Evolutionary conservation across 2,888 invertebrate genomes (phyloP).

Genomic region (Xanthorhoe spadicearia): DNA sequence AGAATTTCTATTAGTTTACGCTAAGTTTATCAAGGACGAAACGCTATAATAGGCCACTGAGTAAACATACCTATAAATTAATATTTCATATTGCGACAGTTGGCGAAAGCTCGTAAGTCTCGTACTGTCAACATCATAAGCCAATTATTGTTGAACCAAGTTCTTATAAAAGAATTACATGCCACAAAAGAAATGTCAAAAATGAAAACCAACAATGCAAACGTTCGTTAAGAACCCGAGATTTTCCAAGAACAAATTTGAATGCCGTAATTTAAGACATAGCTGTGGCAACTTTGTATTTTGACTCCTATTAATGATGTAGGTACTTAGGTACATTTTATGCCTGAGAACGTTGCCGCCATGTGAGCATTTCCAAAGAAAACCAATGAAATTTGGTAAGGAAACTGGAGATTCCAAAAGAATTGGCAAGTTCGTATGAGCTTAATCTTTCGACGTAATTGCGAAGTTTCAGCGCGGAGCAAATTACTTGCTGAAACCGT

Average conservation of each 20-base stretch:
- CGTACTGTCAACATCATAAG: conserved; percentile 13
- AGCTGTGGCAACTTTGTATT: background rate
- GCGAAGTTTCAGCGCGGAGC: background rate
- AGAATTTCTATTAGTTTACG: background rate
- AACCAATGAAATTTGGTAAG: too few relatives aligned
- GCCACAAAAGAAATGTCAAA: too few relatives aligned
- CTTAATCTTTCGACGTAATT: background rate
- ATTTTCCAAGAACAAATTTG: background rate
- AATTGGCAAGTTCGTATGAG: too few relatives aligned
- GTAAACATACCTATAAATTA: conserved; percentile 26
- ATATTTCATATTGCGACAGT: conserved; percentile 31
- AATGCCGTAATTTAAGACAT: background rate
- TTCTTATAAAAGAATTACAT: background rate
- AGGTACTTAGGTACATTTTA: background rate
- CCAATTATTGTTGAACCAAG: background rate
- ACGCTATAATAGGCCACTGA: conserved; percentile 6
- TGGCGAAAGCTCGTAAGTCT: conserved; percentile 24
- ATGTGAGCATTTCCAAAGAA: too few relatives aligned
- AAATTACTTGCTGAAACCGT: background rate
- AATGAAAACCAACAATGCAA: background rate
- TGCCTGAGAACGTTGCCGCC: too few relatives aligned
- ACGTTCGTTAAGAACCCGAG: background rate
- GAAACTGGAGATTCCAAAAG: too few relatives aligned
- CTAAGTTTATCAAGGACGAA: conserved; percentile 2
- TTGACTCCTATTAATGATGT: background rate